Evolutionary conservation across 2,797 vertebrate species (phyloP).

Genomic region (Pangasius larnaudii): DNA sequence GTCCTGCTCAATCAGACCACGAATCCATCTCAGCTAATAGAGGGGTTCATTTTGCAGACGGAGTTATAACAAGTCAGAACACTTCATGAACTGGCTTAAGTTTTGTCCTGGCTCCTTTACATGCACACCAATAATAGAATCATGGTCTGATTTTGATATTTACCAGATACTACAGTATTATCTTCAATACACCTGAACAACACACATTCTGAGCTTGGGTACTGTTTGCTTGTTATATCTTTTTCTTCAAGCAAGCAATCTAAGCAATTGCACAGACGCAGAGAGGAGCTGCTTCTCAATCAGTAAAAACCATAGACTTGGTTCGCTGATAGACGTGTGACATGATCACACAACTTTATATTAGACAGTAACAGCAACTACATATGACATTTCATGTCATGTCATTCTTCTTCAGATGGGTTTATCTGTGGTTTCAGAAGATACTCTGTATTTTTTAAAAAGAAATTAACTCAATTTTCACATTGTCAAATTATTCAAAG

Average conservation of each 20-base stretch:
- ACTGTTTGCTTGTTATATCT: background rate
- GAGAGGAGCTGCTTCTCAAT: background rate
- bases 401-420: background rate
- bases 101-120: background rate
- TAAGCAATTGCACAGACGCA: background rate
- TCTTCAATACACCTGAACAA: background rate
- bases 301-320: background rate
- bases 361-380: background rate
- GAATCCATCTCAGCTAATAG: conserved; percentile 1
- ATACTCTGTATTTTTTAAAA: background rate
- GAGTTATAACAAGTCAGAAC: background rate
- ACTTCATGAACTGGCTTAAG: background rate
- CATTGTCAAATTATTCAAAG: background rate
- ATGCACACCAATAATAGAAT: background rate
- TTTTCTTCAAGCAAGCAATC: background rate
- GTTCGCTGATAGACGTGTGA: background rate
- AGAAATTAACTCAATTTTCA: background rate
- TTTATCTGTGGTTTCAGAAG: background rate
- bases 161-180: background rate
- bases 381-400: background rate
- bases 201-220: background rate
- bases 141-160: background rate
- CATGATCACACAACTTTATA: background rate
- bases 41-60: background rate
- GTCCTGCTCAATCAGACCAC: conserved; percentile 18